A percentile compares a stretch with the other conserved stretches of the same genome.
Conservation (phyloP, 2,113 vertebrate genomes). For the Chiloscyllium plagiosum region DNA sequence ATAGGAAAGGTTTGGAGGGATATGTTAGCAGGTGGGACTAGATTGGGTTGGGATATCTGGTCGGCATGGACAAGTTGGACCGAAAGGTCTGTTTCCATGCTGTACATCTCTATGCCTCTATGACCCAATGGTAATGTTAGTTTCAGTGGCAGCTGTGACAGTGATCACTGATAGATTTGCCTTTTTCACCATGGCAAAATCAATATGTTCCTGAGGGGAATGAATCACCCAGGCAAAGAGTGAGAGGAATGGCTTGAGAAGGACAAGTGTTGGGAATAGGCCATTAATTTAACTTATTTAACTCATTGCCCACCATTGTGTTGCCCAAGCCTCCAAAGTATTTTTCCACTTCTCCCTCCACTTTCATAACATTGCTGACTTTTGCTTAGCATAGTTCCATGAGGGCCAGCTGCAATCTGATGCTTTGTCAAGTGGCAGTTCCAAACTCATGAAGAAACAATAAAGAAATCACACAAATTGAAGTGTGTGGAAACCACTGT, state of each 20-base stretch:
- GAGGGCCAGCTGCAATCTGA: background rate
- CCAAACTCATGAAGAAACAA: background rate
- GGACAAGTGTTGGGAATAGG: background rate
- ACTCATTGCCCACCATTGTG: background rate
- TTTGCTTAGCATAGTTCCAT: background rate
- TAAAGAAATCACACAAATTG: background rate
- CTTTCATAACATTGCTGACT: background rate
- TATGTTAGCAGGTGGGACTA: too few species aligned
- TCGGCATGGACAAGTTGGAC: too few species aligned
- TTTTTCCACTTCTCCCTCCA: background rate
- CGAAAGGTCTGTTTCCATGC: too few species aligned
- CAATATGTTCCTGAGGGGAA: background rate
- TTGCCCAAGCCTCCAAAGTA: background rate
- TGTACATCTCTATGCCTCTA: too few species aligned
- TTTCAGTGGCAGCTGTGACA: background rate
- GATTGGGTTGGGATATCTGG: too few species aligned
- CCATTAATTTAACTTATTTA: background rate
- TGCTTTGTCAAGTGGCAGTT: background rate
- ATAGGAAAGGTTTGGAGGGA: too few species aligned
- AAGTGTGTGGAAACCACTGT: background rate
- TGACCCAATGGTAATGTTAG: background rate
- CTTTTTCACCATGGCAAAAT: background rate
- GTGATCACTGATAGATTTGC: background rate
- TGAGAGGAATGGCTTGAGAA: background rate
- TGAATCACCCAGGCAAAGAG: background rate